These are phyloP conservation scores for Holocentrus rufus DNA, from an alignment of 2,797 vertebrate species.

Conservation along the genomic window DNA sequence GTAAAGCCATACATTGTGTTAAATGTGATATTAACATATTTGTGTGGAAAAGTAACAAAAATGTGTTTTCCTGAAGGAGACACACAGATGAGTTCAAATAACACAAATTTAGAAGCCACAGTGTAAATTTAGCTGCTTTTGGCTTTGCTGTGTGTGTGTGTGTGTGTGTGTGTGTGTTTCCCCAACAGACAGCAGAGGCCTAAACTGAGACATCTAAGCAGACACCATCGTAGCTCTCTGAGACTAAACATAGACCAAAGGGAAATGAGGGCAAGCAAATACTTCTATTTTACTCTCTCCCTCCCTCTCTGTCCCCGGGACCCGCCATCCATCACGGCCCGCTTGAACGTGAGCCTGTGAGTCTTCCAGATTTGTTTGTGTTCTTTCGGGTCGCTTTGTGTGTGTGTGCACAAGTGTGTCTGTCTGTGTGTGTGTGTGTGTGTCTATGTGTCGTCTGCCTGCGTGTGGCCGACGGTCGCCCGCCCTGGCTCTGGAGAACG, in stretches of 20 bases:
- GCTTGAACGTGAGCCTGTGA: neutral
- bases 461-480: conserved; percentile 65
- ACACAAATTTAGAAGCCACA: no score
- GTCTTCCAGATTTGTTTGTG: conserved; percentile 62
- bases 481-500: conserved; percentile 39
- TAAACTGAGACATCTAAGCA: conserved; percentile 49
- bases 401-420: conserved; percentile 22
- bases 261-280: conserved; percentile 53
- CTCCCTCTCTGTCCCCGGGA: conserved; percentile 37
- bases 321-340: conserved; percentile 62
- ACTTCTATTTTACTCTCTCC: conserved; percentile 15
- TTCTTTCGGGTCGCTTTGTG: conserved; percentile 42
- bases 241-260: conserved; percentile 70
- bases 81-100: no score
- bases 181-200: conserved; percentile 24
- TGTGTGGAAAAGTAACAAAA: no score
- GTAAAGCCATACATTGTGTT: no score
- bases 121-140: no score
- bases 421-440: conserved; percentile 45
- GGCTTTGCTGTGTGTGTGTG: no score
- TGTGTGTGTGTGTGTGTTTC: conserved; percentile 29
- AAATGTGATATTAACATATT: no score
- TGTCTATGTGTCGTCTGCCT: no score
- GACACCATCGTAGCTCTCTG: conserved; percentile 22
- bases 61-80: no score